phyloP scores from a whole-genome alignment of 2,797 vertebrate genomes.

The Rhodeus uyekii region DNA sequence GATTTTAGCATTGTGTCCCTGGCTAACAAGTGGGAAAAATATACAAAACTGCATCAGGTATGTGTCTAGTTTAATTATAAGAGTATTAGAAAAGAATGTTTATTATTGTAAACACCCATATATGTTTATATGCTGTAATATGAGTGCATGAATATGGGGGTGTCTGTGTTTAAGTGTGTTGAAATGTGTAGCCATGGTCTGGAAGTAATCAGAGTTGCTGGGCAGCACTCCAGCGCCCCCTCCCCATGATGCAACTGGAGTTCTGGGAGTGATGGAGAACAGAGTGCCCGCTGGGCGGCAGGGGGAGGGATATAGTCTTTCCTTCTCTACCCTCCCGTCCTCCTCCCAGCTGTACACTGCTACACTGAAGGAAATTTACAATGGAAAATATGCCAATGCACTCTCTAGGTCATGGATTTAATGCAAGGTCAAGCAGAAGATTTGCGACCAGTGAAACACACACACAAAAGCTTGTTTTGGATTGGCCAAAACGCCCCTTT shows the following conservation, averaged over 20 bases:
- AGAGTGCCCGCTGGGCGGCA: constrained; percentile 54
- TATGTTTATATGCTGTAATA: constrained; percentile 29
- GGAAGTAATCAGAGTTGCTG: constrained; percentile 79
- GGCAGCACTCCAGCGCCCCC: constrained; percentile 65
- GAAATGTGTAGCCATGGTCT: constrained; percentile 65
- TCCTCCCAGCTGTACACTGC: not conserved
- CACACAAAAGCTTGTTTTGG: not conserved
- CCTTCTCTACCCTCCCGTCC: not conserved
- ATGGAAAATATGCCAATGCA: constrained; percentile 35
- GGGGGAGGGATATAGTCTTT: constrained; percentile 39
- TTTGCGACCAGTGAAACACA: constrained; percentile 1
- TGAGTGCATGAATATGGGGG: constrained; percentile 42
- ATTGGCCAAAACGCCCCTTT: not conserved
- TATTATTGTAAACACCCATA: not conserved
- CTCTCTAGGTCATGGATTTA: constrained; percentile 7
- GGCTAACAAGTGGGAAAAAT: not conserved
- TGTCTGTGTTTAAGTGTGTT: constrained; percentile 52
- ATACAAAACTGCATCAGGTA: not conserved
- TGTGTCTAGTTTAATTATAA: not conserved
- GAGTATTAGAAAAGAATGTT: not conserved
- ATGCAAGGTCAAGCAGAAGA: constrained; percentile 23
- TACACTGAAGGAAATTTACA: constrained; percentile 14
- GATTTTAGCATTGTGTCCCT: not conserved
- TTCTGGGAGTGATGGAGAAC: constrained; percentile 62
- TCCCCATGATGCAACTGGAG: constrained; percentile 79